These are phyloP conservation scores for Crax fasciolata DNA, from an alignment of 2,797 vertebrate genomes.

Conservation along the genomic window DNA sequence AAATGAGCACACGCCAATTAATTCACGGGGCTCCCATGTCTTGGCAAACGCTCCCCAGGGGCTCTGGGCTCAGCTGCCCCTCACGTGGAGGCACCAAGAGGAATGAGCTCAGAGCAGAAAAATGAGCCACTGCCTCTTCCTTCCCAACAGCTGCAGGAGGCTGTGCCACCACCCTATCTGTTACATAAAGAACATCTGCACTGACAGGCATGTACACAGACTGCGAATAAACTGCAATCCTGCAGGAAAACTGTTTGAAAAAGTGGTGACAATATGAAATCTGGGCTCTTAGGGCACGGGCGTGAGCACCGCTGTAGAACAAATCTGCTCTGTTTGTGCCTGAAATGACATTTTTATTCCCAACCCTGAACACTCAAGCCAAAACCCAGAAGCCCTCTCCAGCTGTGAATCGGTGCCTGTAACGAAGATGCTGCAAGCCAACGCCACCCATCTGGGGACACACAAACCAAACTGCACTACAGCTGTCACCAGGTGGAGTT, in stretches of 20 bases:
- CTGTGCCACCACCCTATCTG: background rate
- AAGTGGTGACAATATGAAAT: background rate
- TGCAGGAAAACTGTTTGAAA: background rate
- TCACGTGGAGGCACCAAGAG: background rate
- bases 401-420: background rate
- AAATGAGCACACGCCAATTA: background rate
- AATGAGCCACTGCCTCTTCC: background rate
- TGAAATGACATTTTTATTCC: background rate
- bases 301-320: background rate
- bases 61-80: background rate
- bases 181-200: background rate
- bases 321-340: background rate
- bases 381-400: background rate
- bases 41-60: background rate
- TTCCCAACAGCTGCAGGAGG: background rate
- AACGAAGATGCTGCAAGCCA: background rate
- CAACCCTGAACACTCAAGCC: background rate
- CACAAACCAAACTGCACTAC: background rate
- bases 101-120: background rate
- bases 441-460: background rate
- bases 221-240: background rate
- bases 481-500: background rate
- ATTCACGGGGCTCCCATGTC: background rate
- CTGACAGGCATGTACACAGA: rapidly evolving
- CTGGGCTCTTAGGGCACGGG: background rate